These are phyloP conservation scores for Epicauta chinensis DNA, from an alignment of 1,140 invertebrate genomes.

Conservation along the genomic window DNA sequence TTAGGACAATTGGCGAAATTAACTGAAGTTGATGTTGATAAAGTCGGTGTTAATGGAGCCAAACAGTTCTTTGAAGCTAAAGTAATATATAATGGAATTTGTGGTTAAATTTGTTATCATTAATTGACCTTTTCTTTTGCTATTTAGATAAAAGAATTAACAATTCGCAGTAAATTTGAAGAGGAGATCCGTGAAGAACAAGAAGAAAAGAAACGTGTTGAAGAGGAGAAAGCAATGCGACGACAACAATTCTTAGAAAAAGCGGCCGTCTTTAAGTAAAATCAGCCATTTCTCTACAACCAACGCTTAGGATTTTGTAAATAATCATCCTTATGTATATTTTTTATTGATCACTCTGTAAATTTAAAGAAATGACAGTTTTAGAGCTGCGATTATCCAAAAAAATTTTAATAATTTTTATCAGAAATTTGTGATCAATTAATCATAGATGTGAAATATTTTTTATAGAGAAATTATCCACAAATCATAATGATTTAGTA, in stretches of 20 bases:
- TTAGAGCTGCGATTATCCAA: too few relatives aligned
- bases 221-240: constrained; percentile 5
- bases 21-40: constrained; percentile 81
- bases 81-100: constrained; percentile 43
- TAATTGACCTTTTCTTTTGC: constrained; percentile 27
- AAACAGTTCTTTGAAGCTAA: constrained; percentile 91
- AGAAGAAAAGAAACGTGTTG: constrained; percentile 60
- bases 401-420: too few relatives aligned
- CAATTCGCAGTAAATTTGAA: constrained; percentile 76
- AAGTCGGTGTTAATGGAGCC: constrained; percentile 82
- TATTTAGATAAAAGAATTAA: constrained; percentile 79
- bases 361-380: too few relatives aligned
- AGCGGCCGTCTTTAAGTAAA: constrained; percentile 11
- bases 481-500: too few relatives aligned
- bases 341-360: too few relatives aligned
- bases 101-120: background rate
- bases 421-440: too few relatives aligned
- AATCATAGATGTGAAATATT: too few relatives aligned
- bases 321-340: too few relatives aligned
- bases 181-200: constrained; percentile 82
- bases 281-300: too few relatives aligned
- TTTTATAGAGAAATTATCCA: too few relatives aligned
- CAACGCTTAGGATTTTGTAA: too few relatives aligned
- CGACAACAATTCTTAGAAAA: constrained; percentile 9
- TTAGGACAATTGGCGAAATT: constrained; percentile 74